Percentiles rank a stretch among this genome's conserved stretches.
phyloP scores from a whole-genome alignment of 2,888 invertebrate genomes.

The Caenorhabditis virilis region DNA sequence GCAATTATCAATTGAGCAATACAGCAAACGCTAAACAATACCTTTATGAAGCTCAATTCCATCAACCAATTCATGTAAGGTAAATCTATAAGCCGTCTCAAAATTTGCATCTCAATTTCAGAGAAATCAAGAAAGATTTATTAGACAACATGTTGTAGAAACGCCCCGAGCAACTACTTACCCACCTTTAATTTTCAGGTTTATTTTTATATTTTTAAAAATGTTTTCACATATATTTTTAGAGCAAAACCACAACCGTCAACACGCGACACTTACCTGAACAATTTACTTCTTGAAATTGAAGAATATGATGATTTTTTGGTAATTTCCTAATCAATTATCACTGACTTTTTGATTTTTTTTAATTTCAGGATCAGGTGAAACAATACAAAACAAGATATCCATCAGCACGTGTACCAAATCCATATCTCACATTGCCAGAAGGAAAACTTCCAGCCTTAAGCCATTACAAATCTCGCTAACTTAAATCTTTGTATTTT shows the following conservation, averaged over 20 bases:
- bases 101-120: slow-evolving; percentile 6
- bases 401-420: slow-evolving; percentile 38
- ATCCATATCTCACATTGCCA: slow-evolving; percentile 42
- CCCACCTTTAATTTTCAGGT: slow-evolving; percentile 37
- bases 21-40: slow-evolving; percentile 13
- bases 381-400: slow-evolving; percentile 32
- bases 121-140: slow-evolving; percentile 12
- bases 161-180: slow-evolving; percentile 16
- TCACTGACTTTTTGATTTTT: background rate
- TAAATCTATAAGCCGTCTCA: background rate
- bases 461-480: background rate
- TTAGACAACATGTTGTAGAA: slow-evolving; percentile 14
- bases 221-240: too few relatives aligned
- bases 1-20: slow-evolving; percentile 34
- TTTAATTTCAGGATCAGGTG: slow-evolving; percentile 43
- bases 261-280: slow-evolving; percentile 37
- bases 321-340: slow-evolving; percentile 25
- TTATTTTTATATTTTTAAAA: too few relatives aligned
- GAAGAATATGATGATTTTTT: slow-evolving; percentile 53
- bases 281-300: slow-evolving; percentile 44
- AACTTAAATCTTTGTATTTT: too few relatives aligned
- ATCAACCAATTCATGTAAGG: slow-evolving; percentile 29
- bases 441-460: slow-evolving; percentile 47
- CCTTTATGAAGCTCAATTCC: slow-evolving; percentile 30
- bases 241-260: slow-evolving; percentile 39